Evolutionary conservation across 2,888 invertebrate species (phyloP).

Genomic region (Dynastes grantii): DNA sequence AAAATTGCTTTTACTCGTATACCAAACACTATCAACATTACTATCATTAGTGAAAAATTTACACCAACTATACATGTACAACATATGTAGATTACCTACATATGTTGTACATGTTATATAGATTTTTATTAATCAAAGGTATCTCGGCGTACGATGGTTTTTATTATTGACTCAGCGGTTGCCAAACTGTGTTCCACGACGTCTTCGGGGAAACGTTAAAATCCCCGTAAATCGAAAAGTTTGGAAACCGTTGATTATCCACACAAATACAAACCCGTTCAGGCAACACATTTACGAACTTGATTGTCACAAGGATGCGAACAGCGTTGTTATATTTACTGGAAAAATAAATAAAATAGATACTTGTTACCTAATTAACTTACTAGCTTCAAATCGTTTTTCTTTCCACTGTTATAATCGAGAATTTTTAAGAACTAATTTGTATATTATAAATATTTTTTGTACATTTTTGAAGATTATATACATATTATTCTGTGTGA

Average conservation of each 20-base stretch:
- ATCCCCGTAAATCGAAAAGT: too few relatives aligned
- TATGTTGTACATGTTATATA: too few relatives aligned
- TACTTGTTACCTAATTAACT: conserved; percentile 55
- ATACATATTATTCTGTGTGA: conserved; percentile 50
- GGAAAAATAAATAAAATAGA: conserved; percentile 41
- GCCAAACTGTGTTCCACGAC: too few relatives aligned
- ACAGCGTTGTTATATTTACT: conserved; percentile 51
- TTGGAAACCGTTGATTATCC: neutral
- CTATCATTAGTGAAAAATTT: too few relatives aligned
- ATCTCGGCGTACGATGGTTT: too few relatives aligned
- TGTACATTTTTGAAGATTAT: conserved; percentile 53
- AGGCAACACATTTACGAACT: conserved; percentile 28
- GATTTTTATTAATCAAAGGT: too few relatives aligned
- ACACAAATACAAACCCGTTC: neutral
- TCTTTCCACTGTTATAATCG: conserved; percentile 48
- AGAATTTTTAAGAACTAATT: conserved; percentile 50
- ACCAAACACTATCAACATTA: too few relatives aligned
- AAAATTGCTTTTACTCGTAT: too few relatives aligned
- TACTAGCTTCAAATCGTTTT: conserved; percentile 50
- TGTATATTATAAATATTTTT: conserved; percentile 53
- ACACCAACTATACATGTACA: too few relatives aligned
- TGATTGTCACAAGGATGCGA: conserved; percentile 39
- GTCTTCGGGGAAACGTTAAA: too few relatives aligned
- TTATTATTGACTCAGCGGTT: too few relatives aligned
- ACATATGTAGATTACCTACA: too few relatives aligned